Percentiles rank a stretch among this genome's conserved stretches.
phyloP scores from a whole-genome alignment of 2,113 vertebrate species.

The Shinisaurus crocodilurus region DNA sequence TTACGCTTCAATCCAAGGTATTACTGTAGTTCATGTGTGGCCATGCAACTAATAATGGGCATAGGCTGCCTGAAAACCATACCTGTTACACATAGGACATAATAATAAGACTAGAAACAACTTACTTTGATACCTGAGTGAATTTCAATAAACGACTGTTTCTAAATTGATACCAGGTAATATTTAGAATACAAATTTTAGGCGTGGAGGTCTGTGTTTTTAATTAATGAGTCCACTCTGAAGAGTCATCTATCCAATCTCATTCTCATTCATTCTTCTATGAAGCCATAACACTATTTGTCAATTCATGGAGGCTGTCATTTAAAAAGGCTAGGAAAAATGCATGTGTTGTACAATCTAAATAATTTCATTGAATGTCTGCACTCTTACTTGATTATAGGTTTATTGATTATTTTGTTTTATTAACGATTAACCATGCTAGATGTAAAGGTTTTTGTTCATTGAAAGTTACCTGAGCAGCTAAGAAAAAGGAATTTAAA shows the following conservation, averaged over 20 bases:
- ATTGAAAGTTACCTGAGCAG: neutral
- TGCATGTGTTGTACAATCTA: neutral
- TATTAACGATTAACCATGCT: neutral
- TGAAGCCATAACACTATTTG: neutral
- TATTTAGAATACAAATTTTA: neutral
- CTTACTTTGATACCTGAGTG: neutral
- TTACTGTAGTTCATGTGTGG: neutral
- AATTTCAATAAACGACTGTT: neutral
- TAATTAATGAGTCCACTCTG: neutral
- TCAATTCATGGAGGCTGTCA: neutral
- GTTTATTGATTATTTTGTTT: neutral
- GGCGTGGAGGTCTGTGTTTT: neutral
- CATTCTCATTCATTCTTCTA: neutral
- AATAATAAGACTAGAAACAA: neutral
- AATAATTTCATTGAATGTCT: neutral
- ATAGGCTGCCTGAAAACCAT: neutral
- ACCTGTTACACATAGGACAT: neutral
- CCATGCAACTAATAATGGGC: neutral
- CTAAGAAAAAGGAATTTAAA: neutral
- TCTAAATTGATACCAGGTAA: neutral
- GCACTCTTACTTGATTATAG: neutral
- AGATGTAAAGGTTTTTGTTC: neutral
- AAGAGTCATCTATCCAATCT: neutral
- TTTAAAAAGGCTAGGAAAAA: neutral
- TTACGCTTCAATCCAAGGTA: too few relatives aligned